Evolutionary conservation across 2,113 vertebrate genomes (phyloP).

Genomic region (Chloroceryle aenea): DNA sequence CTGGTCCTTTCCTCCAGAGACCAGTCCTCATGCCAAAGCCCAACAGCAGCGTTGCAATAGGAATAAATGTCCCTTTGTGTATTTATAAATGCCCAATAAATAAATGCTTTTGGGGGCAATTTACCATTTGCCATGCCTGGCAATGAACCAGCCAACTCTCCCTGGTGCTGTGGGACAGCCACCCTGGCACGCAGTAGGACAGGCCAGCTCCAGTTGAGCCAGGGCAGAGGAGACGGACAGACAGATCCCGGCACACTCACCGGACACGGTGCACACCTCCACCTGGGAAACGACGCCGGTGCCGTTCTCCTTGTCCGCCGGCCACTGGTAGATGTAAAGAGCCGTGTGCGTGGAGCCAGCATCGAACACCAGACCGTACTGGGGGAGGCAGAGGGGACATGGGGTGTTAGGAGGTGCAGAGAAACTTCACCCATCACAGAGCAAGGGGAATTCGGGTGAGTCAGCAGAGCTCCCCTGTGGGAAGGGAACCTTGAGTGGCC

Average conservation of each 20-base stretch:
- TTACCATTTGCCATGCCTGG: neutral
- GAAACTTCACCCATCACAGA: rapidly evolving
- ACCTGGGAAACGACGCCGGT: constrained; percentile 88
- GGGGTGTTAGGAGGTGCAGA: neutral
- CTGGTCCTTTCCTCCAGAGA: neutral
- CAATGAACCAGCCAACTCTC: neutral
- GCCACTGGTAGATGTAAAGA: constrained; percentile 89
- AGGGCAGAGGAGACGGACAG: neutral
- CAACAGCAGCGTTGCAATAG: neutral
- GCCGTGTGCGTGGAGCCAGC: constrained; percentile 90
- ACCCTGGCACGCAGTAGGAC: neutral
- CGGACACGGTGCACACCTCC: constrained; percentile 75
- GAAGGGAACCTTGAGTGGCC: neutral
- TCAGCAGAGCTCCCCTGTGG: neutral
- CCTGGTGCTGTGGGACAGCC: neutral
- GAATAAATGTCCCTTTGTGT: rapidly evolving
- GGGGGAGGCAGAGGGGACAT: neutral
- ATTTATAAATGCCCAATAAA: neutral
- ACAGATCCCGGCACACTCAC: constrained; percentile 24
- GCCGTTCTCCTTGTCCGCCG: constrained; percentile 83
- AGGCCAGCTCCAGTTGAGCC: neutral
- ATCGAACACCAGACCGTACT: constrained; percentile 92
- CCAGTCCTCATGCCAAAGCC: neutral
- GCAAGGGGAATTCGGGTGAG: rapidly evolving
- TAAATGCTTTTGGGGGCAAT: neutral